phyloP scores from a whole-genome alignment of 2,113 vertebrate genomes.

The Acanthochromis polyacanthus region DNA sequence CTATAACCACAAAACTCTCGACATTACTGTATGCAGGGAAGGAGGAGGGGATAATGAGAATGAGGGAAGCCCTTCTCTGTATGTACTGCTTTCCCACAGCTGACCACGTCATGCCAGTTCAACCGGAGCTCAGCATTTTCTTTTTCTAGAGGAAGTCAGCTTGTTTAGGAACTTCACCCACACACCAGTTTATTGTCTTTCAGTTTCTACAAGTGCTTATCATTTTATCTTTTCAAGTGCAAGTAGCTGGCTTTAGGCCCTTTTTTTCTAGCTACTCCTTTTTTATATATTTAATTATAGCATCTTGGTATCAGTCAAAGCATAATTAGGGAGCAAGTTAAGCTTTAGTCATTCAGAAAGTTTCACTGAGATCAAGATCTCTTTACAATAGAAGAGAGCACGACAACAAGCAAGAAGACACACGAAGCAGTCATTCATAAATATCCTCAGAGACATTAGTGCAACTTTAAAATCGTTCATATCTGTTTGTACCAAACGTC shows the following conservation, averaged over 20 bases:
- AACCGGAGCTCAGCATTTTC: slow-evolving; percentile 25
- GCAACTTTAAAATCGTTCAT: no score
- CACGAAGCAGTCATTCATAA: no score
- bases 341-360: not conserved
- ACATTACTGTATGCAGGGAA: slow-evolving; percentile 16
- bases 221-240: not conserved
- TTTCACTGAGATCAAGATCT: not conserved
- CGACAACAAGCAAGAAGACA: no score
- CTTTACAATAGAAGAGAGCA: no score
- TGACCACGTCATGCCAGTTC: not conserved
- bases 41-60: slow-evolving; percentile 39
- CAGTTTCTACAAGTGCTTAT: not conserved
- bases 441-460: no score
- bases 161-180: slow-evolving; percentile 3
- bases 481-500: no score
- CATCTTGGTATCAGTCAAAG: not conserved
- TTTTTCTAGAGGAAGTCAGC: slow-evolving; percentile 47
- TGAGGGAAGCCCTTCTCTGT: slow-evolving; percentile 71
- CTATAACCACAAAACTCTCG: slow-evolving; percentile 46
- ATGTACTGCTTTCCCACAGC: not conserved
- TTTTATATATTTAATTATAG: not conserved
- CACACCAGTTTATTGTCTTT: not conserved
- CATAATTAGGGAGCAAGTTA: not conserved
- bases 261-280: no score
- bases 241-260: no score